phyloP scores from a whole-genome alignment of 2,113 vertebrate genomes.

The Dinomys branickii region DNA sequence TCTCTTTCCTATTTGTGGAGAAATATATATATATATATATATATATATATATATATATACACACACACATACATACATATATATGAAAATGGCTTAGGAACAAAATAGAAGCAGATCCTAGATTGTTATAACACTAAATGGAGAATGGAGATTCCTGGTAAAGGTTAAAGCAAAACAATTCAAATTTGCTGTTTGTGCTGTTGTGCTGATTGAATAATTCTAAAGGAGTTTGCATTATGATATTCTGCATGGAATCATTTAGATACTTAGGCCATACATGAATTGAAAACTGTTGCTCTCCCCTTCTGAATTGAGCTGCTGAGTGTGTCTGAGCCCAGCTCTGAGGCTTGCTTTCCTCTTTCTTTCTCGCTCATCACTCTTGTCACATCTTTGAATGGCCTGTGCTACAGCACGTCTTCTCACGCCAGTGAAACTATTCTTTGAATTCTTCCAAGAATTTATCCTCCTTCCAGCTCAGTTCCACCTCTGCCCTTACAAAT shows the following conservation, averaged over 20 bases:
- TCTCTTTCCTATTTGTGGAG: slow-evolving; percentile 45
- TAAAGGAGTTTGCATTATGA: neutral
- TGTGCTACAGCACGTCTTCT: neutral
- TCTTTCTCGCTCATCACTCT: slow-evolving; percentile 3
- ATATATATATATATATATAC: neutral
- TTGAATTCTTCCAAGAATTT: fast-evolving
- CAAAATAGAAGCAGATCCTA: neutral
- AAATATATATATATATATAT: slow-evolving; percentile 3
- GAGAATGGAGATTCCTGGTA: neutral
- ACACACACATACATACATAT: neutral
- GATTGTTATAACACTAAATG: neutral
- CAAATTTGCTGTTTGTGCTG: slow-evolving; percentile 25
- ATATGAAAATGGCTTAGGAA: slow-evolving; percentile 34
- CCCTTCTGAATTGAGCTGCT: slow-evolving; percentile 46
- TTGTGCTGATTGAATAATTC: slow-evolving; percentile 59
- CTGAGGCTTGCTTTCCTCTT: neutral
- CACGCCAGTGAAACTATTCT: neutral
- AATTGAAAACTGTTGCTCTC: neutral
- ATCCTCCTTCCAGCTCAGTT: neutral
- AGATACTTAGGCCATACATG: neutral
- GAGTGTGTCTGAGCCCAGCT: neutral
- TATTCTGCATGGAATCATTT: neutral
- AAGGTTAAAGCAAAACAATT: slow-evolving; percentile 22
- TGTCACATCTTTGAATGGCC: neutral
- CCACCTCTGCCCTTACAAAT: neutral